These are phyloP conservation scores for Apodemus speciosus DNA, from an alignment of 2,113 vertebrate genomes.

Conservation along the genomic window DNA sequence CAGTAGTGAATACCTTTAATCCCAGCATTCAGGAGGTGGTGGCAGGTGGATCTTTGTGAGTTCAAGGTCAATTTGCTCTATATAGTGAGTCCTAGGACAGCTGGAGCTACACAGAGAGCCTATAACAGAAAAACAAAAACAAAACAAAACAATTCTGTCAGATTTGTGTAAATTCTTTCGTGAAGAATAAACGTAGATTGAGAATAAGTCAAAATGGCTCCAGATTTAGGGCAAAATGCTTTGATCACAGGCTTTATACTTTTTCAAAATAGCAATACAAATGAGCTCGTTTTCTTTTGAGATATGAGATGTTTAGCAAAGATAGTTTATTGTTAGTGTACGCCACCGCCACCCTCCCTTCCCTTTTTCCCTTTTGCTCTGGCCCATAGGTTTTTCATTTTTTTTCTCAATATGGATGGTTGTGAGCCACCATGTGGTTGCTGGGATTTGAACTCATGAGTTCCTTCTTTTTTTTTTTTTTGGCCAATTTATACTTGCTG, in stretches of 20 bases:
- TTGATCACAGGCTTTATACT: neutral
- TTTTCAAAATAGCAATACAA: neutral
- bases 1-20: neutral
- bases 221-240: neutral
- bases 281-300: neutral
- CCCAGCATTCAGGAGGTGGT: neutral
- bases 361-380: too few relatives aligned
- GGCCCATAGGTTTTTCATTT: too few relatives aligned
- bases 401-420: too few relatives aligned
- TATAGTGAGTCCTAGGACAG: neutral
- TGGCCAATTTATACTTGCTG: neutral
- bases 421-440: too few relatives aligned
- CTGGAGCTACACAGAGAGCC: neutral
- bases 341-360: too few relatives aligned
- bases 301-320: neutral
- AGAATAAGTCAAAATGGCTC: neutral
- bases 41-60: neutral
- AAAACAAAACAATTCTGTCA: neutral
- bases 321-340: neutral
- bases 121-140: neutral
- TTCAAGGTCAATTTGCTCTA: neutral
- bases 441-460: too few relatives aligned
- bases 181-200: neutral
- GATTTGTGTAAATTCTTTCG: neutral
- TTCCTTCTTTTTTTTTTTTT: too few relatives aligned